Conservation (phyloP, 1,140 invertebrate genomes). For the Drosophila pectinifera region DNA sequence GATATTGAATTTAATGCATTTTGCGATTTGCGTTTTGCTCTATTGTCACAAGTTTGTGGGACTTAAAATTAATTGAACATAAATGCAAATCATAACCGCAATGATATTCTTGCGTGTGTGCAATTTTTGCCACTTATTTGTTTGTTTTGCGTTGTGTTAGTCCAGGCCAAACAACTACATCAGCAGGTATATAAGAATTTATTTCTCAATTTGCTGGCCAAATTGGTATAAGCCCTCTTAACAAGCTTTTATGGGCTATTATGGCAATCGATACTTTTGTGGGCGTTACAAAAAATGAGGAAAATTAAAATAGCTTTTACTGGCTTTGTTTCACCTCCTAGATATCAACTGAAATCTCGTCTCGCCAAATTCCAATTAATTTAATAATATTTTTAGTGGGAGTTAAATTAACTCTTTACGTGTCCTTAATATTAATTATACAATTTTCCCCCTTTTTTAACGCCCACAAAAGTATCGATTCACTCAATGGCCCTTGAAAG, state of each 20-base stretch:
- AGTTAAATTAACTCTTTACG: neutral
- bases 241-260: constrained; percentile 31
- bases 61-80: constrained; percentile 17
- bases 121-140: neutral
- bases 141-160: constrained; percentile 5
- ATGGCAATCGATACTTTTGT: constrained; percentile 29
- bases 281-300: neutral
- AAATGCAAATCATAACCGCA: constrained; percentile 12
- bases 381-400: neutral
- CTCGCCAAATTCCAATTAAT: neutral
- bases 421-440: neutral
- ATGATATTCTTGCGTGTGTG: neutral
- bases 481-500: neutral
- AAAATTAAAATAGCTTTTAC: constrained; percentile 11
- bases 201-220: constrained; percentile 34
- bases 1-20: constrained; percentile 24
- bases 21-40: neutral
- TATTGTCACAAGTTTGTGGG: constrained; percentile 9
- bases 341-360: neutral
- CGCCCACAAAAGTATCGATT: neutral
- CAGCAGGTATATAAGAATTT: constrained; percentile 15
- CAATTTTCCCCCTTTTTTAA: constrained; percentile 3
- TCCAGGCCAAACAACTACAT: neutral
- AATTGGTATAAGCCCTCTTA: constrained; percentile 25
- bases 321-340: neutral